Evolutionary conservation across 1,140 invertebrate species (phyloP).

Genomic region (Limonius californicus): DNA sequence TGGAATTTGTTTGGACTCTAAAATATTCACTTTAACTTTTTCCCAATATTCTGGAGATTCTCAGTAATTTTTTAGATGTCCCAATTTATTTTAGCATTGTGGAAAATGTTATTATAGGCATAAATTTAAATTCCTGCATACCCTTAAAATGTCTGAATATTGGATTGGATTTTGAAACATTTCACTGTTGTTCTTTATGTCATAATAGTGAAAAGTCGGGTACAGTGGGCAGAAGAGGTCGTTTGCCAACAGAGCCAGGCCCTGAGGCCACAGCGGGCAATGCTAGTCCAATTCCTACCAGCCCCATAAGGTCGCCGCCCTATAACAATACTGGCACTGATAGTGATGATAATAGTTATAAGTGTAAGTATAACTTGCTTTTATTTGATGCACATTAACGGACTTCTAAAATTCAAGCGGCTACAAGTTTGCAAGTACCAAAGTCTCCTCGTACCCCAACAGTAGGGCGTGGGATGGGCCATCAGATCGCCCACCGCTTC

Average conservation of each 20-base stretch:
- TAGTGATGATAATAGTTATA: conserved; percentile 58
- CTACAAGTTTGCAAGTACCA: conserved; percentile 40
- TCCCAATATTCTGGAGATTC: too few relatives aligned
- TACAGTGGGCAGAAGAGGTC: conserved; percentile 50
- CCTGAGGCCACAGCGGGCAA: conserved; percentile 53
- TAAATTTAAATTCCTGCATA: background rate
- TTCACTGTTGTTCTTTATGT: background rate
- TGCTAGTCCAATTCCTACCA: conserved; percentile 53
- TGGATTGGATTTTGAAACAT: background rate
- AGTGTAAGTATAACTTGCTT: conserved; percentile 44
- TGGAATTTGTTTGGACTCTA: too few relatives aligned
- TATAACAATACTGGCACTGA: conserved; percentile 50
- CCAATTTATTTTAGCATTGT: too few relatives aligned
- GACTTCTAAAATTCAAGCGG: conserved; percentile 34
- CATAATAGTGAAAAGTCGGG: background rate
- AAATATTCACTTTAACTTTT: too few relatives aligned
- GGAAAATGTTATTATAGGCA: too few relatives aligned
- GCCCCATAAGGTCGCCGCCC: conserved; percentile 66
- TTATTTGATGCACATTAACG: background rate
- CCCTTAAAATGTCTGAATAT: background rate
- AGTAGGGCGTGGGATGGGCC: conserved; percentile 73
- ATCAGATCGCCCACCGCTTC: conserved; percentile 89
- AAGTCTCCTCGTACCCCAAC: conserved; percentile 64
- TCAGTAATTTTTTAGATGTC: too few relatives aligned
- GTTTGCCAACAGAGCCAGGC: conserved; percentile 69